A percentile compares a stretch with the other conserved stretches of the same genome.
Evolutionary conservation across 2,113 vertebrate species (phyloP).

Genomic region (Fukomys damarensis): DNA sequence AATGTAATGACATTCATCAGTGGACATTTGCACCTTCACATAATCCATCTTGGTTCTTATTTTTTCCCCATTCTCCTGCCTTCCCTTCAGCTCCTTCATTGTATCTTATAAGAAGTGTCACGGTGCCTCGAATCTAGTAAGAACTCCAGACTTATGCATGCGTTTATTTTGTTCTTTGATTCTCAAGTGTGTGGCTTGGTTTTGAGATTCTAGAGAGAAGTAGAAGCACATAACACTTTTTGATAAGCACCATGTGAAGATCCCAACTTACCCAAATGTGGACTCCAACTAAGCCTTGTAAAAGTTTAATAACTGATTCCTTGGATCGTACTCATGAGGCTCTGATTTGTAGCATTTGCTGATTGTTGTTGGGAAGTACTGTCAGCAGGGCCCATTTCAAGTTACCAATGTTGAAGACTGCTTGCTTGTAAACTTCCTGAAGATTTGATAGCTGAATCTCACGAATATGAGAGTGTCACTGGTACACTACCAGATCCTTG

Average conservation of each 20-base stretch:
- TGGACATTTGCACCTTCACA: too few species aligned
- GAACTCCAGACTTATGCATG: not conserved
- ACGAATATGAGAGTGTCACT: not conserved
- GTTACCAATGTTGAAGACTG: not conserved
- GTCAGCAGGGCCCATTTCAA: not conserved
- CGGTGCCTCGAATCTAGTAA: not conserved
- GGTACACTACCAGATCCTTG: not conserved
- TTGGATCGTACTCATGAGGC: not conserved
- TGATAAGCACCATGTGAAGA: not conserved
- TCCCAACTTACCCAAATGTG: not conserved
- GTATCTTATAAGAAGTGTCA: not conserved
- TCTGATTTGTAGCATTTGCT: not conserved
- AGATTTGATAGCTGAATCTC: not conserved
- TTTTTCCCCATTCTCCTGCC: too few species aligned
- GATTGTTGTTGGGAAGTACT: not conserved
- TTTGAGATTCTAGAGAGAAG: conserved; percentile 18
- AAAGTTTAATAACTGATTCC: not conserved
- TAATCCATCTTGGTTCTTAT: too few species aligned
- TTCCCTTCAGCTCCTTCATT: too few species aligned
- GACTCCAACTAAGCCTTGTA: not conserved
- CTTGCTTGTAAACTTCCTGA: not conserved
- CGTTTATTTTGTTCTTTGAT: conserved; percentile 8
- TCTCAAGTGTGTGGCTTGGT: not conserved
- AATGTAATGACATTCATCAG: too few species aligned
- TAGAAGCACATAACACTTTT: not conserved